Evolutionary conservation across 2,888 invertebrate species (phyloP).

Genomic region (Tanaodytes sp.): DNA sequence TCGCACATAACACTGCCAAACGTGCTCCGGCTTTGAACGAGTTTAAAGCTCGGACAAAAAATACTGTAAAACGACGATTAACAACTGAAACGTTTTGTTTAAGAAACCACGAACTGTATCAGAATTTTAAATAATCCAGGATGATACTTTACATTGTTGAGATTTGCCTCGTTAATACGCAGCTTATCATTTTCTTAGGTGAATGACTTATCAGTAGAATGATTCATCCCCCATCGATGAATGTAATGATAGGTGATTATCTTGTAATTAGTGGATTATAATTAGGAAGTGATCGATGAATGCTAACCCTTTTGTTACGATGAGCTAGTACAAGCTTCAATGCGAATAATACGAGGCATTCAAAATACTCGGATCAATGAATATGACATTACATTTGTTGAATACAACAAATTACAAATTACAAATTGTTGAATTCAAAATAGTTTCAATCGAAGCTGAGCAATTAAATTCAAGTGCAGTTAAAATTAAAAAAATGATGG

Average conservation of each 20-base stretch:
- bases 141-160: slow-evolving; percentile 26
- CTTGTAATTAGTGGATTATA: slow-evolving; percentile 29
- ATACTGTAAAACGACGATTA: neutral
- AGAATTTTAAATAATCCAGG: too few species aligned
- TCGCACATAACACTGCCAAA: slow-evolving; percentile 46
- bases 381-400: neutral
- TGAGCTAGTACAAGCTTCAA: too few species aligned
- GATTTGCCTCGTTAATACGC: neutral
- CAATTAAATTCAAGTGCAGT: neutral
- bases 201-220: slow-evolving; percentile 9
- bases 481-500: too few species aligned
- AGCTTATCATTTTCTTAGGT: slow-evolving; percentile 12
- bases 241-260: slow-evolving; percentile 29
- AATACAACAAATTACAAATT: neutral
- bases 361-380: neutral
- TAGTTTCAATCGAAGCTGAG: too few species aligned
- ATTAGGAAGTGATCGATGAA: slow-evolving; percentile 18
- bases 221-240: slow-evolving; percentile 15
- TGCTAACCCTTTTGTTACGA: slow-evolving; percentile 4
- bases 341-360: neutral
- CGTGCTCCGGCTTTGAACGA: neutral
- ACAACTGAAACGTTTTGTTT: neutral
- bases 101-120: slow-evolving; percentile 16
- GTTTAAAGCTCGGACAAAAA: neutral
- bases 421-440: too few species aligned